phyloP scores from a whole-genome alignment of 2,888 invertebrate genomes.

The Ethmia dodecea region DNA sequence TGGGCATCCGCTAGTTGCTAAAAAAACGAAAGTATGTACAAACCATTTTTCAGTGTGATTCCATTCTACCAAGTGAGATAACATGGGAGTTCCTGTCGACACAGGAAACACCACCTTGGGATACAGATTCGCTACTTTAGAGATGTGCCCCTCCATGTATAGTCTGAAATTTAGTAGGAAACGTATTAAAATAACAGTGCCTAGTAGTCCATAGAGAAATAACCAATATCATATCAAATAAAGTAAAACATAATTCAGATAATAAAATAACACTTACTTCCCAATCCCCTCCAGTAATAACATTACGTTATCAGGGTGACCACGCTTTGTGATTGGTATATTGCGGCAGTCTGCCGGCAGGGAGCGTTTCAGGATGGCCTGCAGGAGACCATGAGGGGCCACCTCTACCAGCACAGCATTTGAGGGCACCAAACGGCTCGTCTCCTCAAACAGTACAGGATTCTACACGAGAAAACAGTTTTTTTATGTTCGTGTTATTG shows the following conservation, averaged over 20 bases:
- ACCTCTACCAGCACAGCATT: conserved; percentile 91
- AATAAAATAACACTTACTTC: conserved; percentile 57
- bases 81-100: conserved; percentile 87
- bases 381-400: conserved; percentile 93
- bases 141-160: conserved; percentile 84
- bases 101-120: conserved; percentile 88
- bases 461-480: neutral
- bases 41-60: conserved; percentile 85
- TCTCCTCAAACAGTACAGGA: conserved; percentile 89
- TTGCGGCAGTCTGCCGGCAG: conserved; percentile 79
- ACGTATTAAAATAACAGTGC: neutral
- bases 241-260: too few relatives aligned
- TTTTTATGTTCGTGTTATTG: too few relatives aligned
- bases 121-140: conserved; percentile 84
- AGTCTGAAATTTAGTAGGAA: too few relatives aligned
- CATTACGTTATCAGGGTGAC: conserved; percentile 76
- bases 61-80: conserved; percentile 89
- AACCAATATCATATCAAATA: too few relatives aligned
- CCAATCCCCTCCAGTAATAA: conserved; percentile 79
- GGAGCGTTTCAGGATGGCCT: conserved; percentile 90
- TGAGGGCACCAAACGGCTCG: conserved; percentile 83
- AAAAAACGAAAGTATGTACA: too few relatives aligned
- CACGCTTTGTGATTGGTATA: conserved; percentile 85
- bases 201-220: too few relatives aligned
- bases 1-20: too few relatives aligned